Conservation (phyloP, 2,113 vertebrate species). For the Rhodinocichla rosea region DNA sequence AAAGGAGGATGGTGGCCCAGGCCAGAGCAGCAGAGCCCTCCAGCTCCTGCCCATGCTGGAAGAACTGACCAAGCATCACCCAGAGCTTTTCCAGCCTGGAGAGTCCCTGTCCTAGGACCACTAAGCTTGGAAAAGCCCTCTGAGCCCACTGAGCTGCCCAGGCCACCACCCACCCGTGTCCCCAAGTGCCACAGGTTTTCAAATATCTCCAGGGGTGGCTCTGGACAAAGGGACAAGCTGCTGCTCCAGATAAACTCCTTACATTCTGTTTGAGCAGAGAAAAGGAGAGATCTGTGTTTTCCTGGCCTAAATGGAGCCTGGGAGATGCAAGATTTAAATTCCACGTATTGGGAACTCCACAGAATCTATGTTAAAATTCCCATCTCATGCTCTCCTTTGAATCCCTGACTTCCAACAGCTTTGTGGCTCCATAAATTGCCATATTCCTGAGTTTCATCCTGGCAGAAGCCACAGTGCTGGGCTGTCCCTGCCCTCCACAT, state of each 20-base stretch:
- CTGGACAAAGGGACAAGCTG: neutral
- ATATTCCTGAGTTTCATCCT: rapidly evolving
- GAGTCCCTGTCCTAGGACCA: neutral
- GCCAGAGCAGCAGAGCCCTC: neutral
- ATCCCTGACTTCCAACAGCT: neutral
- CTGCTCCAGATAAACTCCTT: neutral
- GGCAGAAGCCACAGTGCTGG: neutral
- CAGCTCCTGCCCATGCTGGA: neutral
- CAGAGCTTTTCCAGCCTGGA: neutral
- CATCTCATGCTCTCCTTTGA: neutral
- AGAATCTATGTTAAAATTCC: neutral
- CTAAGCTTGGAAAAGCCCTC: neutral
- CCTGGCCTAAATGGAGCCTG: neutral
- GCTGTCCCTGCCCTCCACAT: neutral
- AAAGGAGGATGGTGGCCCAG: neutral
- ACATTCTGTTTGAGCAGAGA: neutral
- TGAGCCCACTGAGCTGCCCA: neutral
- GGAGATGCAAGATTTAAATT: neutral
- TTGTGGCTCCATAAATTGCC: rapidly evolving
- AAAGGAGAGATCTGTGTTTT: neutral
- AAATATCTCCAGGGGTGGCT: neutral
- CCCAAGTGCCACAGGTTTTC: neutral
- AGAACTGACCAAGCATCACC: neutral
- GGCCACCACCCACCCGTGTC: neutral
- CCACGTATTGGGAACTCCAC: rapidly evolving